Evolutionary conservation across 2,113 vertebrate species (phyloP).

Genomic region (Heterocephalus glaber): DNA sequence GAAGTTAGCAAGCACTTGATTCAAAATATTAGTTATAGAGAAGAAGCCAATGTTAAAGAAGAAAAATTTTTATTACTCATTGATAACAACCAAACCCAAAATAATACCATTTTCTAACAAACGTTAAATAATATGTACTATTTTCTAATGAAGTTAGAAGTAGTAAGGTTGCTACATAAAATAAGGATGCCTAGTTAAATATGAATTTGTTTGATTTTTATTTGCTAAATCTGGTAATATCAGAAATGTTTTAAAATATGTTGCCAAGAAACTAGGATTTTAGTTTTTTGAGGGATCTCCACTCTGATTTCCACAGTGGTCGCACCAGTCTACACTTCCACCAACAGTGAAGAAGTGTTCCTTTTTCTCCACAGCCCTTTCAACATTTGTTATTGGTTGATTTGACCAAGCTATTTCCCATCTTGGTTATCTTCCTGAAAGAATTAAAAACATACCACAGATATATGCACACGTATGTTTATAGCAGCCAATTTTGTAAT

Average conservation of each 20-base stretch:
- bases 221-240: neutral
- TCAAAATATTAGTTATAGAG: neutral
- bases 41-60: neutral
- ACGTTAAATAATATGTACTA: neutral
- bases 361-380: too few relatives aligned
- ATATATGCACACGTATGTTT: too few relatives aligned
- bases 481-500: too few relatives aligned
- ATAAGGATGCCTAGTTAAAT: neutral
- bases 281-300: too few relatives aligned
- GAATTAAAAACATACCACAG: too few relatives aligned
- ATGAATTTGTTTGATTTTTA: neutral
- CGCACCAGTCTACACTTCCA: too few relatives aligned
- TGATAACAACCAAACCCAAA: neutral
- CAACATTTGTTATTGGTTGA: too few relatives aligned
- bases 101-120: neutral
- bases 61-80: neutral
- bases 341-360: too few relatives aligned
- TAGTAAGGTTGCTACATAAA: neutral
- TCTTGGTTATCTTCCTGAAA: too few relatives aligned
- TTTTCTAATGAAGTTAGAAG: neutral
- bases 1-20: constrained; percentile 12
- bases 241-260: constrained; percentile 6
- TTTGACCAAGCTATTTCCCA: too few relatives aligned
- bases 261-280: neutral
- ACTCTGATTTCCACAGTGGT: too few relatives aligned